A percentile compares a stretch with the other conserved stretches of the same genome.
Conservation (phyloP, 2,113 vertebrate genomes). For the Alosa alosa region DNA sequence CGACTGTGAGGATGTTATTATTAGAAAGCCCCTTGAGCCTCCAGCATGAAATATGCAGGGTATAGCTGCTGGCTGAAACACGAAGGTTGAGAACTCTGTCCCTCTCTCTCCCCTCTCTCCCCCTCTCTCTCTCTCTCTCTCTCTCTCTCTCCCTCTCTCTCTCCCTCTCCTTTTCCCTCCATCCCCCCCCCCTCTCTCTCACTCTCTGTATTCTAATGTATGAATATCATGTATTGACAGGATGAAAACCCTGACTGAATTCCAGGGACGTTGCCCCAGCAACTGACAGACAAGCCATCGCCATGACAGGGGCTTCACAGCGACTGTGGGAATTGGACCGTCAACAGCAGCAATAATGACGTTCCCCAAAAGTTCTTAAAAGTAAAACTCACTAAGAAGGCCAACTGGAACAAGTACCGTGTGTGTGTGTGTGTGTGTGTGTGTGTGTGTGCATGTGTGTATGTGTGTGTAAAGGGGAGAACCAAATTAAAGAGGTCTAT, state of each 20-base stretch:
- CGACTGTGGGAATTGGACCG: not conserved
- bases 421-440: no score
- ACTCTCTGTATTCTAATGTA: not conserved
- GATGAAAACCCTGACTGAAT: not conserved
- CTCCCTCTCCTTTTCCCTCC: not conserved
- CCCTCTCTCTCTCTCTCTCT: not conserved
- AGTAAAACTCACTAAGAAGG: not conserved
- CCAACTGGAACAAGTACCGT: not conserved
- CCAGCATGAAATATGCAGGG: not conserved
- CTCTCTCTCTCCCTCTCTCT: not conserved
- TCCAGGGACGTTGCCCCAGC: not conserved
- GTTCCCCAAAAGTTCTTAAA: not conserved
- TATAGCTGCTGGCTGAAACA: not conserved
- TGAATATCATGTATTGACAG: not conserved
- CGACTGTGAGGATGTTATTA: conserved; percentile 10
- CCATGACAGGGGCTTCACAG: not conserved
- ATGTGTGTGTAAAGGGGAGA: conserved; percentile 22
- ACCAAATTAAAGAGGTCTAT: conserved; percentile 24
- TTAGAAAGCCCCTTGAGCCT: not conserved
- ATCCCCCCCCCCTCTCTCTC: not conserved
- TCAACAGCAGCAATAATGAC: not conserved
- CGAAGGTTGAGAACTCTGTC: not conserved
- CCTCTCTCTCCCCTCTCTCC: not conserved
- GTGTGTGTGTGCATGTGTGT: no score
- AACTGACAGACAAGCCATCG: not conserved